Evolutionary conservation across 2,797 vertebrate species (phyloP), one percentile per base, ranked within the genome.

Genomic region (Chelonia mydas): DNA sequence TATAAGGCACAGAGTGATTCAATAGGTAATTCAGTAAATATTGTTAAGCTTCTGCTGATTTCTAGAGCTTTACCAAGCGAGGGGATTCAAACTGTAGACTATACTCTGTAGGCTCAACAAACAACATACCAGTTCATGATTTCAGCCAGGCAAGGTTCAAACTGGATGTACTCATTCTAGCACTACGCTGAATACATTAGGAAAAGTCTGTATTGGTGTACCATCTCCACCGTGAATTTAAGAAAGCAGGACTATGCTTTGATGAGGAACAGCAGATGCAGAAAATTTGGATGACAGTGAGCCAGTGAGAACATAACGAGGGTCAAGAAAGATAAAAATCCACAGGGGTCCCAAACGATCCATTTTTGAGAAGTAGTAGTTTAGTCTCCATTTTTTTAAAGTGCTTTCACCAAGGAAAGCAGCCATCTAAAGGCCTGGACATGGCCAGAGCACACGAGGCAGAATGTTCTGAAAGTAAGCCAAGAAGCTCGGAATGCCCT

Each of bases 201-300:
- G 53, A 28, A 45, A 88, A 76, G 45, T 72, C 86, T 51, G 10
- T 65, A n/a, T 41, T 50, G 2, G 19, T 53, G 53, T 79, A 59
- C 74, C 37, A 1, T 74, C 77, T 88, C 74, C 76, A 74, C 41
- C 51, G 49, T 2, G 47, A 45, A 33, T 31, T 61, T 61, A 31
- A 57, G 57, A 61, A 72, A 86, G 33, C 13, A 17, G 0, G 1
- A 15, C 25, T 93, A 51, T 94, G 41, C 45, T 87, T 74, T 31
- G 54, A 88, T 53, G 82, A 28, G 81, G 3, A 21, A 3, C 77
- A 50, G 33, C 68, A 88, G 86, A 90, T 89, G 15, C 7, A 17
- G 72, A 74, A 93, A 49, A 10, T 82, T 90, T 37, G 2, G 59
- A 95, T 77, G 81, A 83, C 54, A 92, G 85, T 86, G 90, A 95